Evolutionary conservation across 1,140 invertebrate species (phyloP).

Genomic region (Zaprionus ornatus): DNA sequence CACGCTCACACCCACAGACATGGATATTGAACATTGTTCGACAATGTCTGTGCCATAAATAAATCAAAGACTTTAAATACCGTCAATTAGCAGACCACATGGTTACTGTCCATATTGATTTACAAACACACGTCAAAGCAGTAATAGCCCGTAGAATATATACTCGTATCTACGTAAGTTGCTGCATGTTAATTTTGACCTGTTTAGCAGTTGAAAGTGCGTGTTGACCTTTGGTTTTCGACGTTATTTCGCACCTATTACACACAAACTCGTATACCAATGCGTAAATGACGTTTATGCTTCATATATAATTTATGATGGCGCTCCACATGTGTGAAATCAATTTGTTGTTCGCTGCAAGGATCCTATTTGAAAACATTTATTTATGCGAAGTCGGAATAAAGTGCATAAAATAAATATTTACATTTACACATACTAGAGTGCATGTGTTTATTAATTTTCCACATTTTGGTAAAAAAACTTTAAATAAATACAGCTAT

Average conservation of each 20-base stretch:
- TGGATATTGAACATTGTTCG: slow-evolving; percentile 27
- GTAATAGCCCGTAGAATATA: background rate
- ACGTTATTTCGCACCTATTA: background rate
- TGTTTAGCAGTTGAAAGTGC: slow-evolving; percentile 33
- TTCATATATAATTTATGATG: slow-evolving; percentile 9
- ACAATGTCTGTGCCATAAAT: slow-evolving; percentile 54
- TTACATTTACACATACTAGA: no score
- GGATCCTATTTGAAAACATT: background rate
- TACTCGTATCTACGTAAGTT: background rate
- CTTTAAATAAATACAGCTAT: no score
- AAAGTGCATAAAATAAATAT: no score
- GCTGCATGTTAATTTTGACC: slow-evolving; percentile 29
- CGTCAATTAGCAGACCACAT: slow-evolving; percentile 59
- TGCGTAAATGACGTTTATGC: background rate
- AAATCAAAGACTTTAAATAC: slow-evolving; percentile 66
- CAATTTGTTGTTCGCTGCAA: background rate
- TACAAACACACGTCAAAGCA: slow-evolving; percentile 15
- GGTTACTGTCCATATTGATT: slow-evolving; percentile 64
- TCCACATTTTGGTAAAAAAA: no score
- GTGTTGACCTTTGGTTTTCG: slow-evolving; percentile 23
- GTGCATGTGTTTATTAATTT: no score
- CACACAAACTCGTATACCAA: background rate
- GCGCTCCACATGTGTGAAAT: background rate
- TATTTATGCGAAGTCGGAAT: background rate
- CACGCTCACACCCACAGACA: background rate